These are phyloP conservation scores for Sarcophaga rosellei DNA, from an alignment of 2,888 invertebrate genomes.

Conservation along the genomic window DNA sequence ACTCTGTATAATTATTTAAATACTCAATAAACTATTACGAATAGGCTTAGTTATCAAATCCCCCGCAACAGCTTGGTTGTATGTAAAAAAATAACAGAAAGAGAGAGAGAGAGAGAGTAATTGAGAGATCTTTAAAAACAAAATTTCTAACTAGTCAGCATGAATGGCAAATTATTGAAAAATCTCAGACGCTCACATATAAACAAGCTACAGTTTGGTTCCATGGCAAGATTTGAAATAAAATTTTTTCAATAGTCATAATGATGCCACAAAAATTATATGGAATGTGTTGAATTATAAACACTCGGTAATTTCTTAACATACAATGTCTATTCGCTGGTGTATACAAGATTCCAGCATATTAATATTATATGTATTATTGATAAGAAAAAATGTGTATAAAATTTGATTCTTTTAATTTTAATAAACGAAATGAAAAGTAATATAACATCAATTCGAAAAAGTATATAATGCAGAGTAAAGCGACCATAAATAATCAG, in stretches of 20 bases:
- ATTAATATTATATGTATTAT: neutral
- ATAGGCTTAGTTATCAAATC: neutral
- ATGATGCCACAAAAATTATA: slow-evolving; percentile 4
- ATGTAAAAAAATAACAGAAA: too few relatives aligned
- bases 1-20: neutral
- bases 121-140: too few relatives aligned
- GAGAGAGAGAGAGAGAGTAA: too few relatives aligned
- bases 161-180: neutral
- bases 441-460: neutral
- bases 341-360: neutral
- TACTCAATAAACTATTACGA: neutral
- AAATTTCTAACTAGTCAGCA: neutral
- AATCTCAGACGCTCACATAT: neutral
- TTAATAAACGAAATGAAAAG: too few relatives aligned
- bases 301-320: neutral
- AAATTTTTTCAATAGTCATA: neutral
- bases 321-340: neutral
- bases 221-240: neutral
- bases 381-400: neutral
- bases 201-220: neutral
- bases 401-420: too few relatives aligned
- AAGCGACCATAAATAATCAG: slow-evolving; percentile 1
- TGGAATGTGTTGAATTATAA: neutral
- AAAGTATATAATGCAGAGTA: slow-evolving; percentile 21
- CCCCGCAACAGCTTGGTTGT: neutral